These are phyloP conservation scores for Apodemia mormo DNA, from an alignment of 2,888 invertebrate genomes.

Conservation along the genomic window DNA sequence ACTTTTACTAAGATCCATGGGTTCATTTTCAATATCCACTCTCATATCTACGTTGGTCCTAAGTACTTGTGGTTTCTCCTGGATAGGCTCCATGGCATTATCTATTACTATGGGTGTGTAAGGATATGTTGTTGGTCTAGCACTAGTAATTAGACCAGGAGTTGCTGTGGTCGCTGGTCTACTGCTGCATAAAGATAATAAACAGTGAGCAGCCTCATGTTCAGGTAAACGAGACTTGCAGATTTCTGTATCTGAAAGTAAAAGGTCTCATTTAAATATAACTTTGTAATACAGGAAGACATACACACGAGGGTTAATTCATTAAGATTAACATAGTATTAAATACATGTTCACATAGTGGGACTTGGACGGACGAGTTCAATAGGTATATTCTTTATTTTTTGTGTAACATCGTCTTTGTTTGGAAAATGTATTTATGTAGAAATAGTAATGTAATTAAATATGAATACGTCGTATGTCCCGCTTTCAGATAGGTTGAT, in stretches of 20 bases:
- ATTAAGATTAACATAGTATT: neutral
- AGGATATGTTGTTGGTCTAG: constrained; percentile 86
- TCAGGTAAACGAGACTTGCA: constrained; percentile 88
- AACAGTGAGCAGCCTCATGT: constrained; percentile 92
- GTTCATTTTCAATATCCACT: constrained; percentile 75
- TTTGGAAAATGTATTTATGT: no score
- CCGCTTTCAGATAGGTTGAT: no score
- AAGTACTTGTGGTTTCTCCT: constrained; percentile 53
- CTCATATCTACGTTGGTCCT: constrained; percentile 55
- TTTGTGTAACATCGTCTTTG: no score
- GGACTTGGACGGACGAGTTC: no score
- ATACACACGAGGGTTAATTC: neutral
- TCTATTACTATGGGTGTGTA: constrained; percentile 75
- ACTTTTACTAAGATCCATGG: constrained; percentile 74
- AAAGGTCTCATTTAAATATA: neutral
- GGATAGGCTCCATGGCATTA: constrained; percentile 50
- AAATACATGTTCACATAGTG: no score
- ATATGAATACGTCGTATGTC: no score
- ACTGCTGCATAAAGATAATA: constrained; percentile 87
- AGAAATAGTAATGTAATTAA: no score
- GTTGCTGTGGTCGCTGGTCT: constrained; percentile 75
- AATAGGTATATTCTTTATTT: no score
- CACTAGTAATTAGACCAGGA: constrained; percentile 81
- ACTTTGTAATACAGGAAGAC: neutral
- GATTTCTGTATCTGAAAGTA: constrained; percentile 81